Base-by-base conservation (phyloP, 2,113 vertebrate species). In the Cavia aperea region DNA sequence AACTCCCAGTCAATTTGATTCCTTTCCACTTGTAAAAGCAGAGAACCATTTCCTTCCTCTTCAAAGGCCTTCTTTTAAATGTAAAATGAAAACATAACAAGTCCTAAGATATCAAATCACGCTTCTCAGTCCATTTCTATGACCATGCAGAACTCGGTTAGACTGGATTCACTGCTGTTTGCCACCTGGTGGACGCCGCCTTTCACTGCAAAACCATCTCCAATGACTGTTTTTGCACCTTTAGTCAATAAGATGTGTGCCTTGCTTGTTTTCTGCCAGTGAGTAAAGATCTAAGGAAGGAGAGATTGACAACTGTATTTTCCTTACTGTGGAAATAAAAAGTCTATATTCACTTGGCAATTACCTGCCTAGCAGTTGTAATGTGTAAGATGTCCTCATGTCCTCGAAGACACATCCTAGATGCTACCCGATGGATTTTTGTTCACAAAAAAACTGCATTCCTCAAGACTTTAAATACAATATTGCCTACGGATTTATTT, bases 121-220 rank as follows among this genome's bases (percentile, higher is more conserved):
- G 10, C 31, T 58, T 75, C 66, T 65, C 0, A 4, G 29, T 33
- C 26, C 23, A 63, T 36, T 36, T 13, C 19, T 5, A 18, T 58
- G 5, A 89, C 7, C 46, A 54, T 46, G 10, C 11, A 36, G 43
- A 31, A 26, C 23, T 46, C 68, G 18, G 19, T 6, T 29, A 43
- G 63, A 16, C 0, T 0, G 36, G 24, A 14, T 36, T 13, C 83
- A 49, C 83, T 85, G 86, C 7, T 66, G 81, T 90, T 95, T 96
- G 82, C 94, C 95, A 91, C 66, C 75, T 95, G 63, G 82, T 97
- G 68, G 83, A 85, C 39, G 89, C 43, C 60, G 68, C 33, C 24
- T 89, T 46, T 93, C 77, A 94, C 62, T 93, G 66, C 94, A 96
- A 54, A 93, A 84, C 46, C 12, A 58, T 86, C 63, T 89, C 5